Evolutionary conservation across 2,888 invertebrate genomes (phyloP).

Genomic region (Pantelozetes paolii): DNA sequence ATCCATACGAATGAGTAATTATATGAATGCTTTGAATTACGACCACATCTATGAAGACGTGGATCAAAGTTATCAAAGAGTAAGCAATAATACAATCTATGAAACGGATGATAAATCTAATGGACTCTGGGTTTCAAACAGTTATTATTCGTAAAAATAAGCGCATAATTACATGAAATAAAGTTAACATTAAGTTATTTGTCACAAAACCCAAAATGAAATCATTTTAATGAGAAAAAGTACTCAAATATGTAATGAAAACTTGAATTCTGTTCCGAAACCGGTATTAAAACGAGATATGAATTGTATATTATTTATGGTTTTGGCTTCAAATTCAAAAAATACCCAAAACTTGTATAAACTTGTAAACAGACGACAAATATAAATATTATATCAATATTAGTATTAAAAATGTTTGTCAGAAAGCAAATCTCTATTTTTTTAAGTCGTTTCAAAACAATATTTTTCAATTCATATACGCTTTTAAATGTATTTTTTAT

Average conservation of each 20-base stretch:
- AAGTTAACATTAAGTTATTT: neutral
- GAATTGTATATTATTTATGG: too few species aligned
- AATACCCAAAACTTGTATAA: too few species aligned
- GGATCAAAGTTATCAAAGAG: neutral
- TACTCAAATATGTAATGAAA: neutral
- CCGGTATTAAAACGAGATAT: too few species aligned
- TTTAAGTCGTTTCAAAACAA: too few species aligned
- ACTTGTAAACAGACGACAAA: too few species aligned
- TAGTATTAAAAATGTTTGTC: too few species aligned
- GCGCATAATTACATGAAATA: neutral
- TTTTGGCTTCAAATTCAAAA: too few species aligned
- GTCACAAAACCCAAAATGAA: neutral
- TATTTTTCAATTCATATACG: too few species aligned
- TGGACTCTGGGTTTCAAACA: neutral
- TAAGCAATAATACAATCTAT: neutral
- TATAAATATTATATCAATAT: too few species aligned
- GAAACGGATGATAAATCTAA: neutral
- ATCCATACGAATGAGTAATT: neutral
- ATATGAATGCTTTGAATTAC: neutral
- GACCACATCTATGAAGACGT: conserved; percentile 6
- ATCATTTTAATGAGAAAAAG: too few species aligned
- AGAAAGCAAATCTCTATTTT: too few species aligned
- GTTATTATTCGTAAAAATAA: neutral
- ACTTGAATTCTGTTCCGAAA: neutral
- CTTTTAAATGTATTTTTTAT: too few species aligned